A percentile compares a stretch with the other conserved stretches of the same genome.
Evolutionary conservation across 2,888 invertebrate genomes (phyloP).

Genomic region (Drosophila percnosoma): DNA sequence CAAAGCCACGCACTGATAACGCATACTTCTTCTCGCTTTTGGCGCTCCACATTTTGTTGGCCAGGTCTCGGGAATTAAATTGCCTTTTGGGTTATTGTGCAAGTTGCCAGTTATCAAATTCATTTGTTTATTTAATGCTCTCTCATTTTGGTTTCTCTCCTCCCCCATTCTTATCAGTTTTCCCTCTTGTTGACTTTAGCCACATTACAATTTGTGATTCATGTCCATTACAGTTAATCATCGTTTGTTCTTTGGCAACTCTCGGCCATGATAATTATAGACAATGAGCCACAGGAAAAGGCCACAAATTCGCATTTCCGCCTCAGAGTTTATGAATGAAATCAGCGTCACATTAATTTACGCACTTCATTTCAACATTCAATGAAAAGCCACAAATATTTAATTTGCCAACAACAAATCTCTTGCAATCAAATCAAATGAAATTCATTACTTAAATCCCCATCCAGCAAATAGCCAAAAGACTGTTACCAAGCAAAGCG

Average conservation of each 20-base stretch:
- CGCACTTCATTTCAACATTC: conserved; percentile 54
- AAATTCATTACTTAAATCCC: neutral
- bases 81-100: conserved; percentile 50
- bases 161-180: conserved; percentile 5
- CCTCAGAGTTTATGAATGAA: conserved; percentile 65
- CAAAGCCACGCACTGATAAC: conserved; percentile 62
- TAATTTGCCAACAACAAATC: neutral
- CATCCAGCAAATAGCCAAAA: neutral
- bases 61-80: conserved; percentile 21
- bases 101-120: conserved; percentile 59
- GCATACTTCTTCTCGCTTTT: conserved; percentile 52
- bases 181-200: conserved; percentile 48
- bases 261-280: conserved; percentile 63
- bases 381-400: conserved; percentile 41
- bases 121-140: conserved; percentile 51
- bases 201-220: conserved; percentile 67
- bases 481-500: neutral
- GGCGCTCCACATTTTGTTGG: conserved; percentile 48
- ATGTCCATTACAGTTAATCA: conserved; percentile 69
- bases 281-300: conserved; percentile 61
- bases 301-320: conserved; percentile 56
- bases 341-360: conserved; percentile 9
- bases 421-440: neutral
- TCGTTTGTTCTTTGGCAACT: conserved; percentile 41
- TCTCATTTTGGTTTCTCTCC: conserved; percentile 11